Percentiles rank a stretch among this genome's conserved stretches.
Conservation (phyloP, 2,888 invertebrate species). For the Sussaba pulchella region DNA sequence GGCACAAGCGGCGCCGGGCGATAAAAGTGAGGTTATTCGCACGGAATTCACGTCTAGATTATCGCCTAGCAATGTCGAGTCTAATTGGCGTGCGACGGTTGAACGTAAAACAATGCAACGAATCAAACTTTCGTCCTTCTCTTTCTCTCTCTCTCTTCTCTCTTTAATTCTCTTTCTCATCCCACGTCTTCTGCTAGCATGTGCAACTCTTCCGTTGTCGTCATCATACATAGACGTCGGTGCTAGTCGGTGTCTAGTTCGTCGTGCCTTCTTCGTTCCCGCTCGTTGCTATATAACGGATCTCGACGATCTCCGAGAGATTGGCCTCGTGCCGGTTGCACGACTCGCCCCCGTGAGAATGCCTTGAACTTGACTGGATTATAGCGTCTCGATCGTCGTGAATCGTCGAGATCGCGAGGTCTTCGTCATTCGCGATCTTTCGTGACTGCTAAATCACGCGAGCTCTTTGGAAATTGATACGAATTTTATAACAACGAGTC, state of each 20-base stretch:
- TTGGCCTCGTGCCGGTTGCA: conserved; percentile 40
- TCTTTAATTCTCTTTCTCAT: conserved; percentile 23
- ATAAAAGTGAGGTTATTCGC: conserved; percentile 65
- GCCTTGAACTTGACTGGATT: conserved; percentile 74
- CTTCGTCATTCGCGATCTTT: conserved; percentile 28
- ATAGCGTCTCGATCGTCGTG: conserved; percentile 7
- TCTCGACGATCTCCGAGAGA: conserved; percentile 66
- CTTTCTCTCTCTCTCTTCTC: conserved; percentile 22
- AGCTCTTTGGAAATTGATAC: conserved; percentile 15
- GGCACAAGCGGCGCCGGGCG: not conserved
- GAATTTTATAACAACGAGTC: too few species aligned
- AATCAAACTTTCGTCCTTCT: conserved; percentile 37
- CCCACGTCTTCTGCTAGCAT: not conserved
- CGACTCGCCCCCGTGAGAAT: conserved; percentile 74
- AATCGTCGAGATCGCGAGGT: not conserved
- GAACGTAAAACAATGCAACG: conserved; percentile 70
- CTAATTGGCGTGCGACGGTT: conserved; percentile 75
- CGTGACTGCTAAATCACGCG: conserved; percentile 25
- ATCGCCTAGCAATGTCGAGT: conserved; percentile 68
- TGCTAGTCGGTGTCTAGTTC: conserved; percentile 29
- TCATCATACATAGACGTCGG: conserved; percentile 13
- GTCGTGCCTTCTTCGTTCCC: conserved; percentile 35
- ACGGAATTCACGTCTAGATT: conserved; percentile 74
- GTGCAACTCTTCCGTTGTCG: conserved; percentile 42
- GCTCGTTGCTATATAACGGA: conserved; percentile 59